Base-by-base conservation (phyloP, 2,113 vertebrate genomes). In the Neoarius graeffei region DNA sequence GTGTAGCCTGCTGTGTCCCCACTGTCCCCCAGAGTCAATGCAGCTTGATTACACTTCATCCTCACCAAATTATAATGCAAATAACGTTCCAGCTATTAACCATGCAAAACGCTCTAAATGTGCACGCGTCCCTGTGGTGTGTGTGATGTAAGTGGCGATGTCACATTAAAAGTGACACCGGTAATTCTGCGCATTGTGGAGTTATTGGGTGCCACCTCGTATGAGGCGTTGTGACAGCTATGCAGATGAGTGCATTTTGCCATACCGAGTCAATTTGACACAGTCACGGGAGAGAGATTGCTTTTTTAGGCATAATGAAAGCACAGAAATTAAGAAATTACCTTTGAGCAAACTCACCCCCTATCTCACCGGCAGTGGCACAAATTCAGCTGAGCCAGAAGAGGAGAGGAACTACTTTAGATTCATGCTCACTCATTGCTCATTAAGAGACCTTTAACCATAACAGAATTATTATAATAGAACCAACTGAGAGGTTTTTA, bases 141-240 rank as follows among this genome's bases (percentile, higher is more conserved):
- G 91, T 92, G 91, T 90, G 92, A 92, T 92, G 92, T 93, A 93
- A 93, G 92, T 93, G 92, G 92, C 92, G 89, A 91, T 93, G 92
- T 93, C 92, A 92, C 92, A 93, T 93, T 92, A 93, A 92, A 93
- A 93, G 88, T 92, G 92, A 93, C 92, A 93, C 91, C 84, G 86
- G 92, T 91, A 93, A 93, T 93, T 92, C 92, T 92, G 92, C 90
- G 90, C 92, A 93, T 93, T 92, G 92, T 92, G 89, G 92, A 92
- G 92, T 92, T 91, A 92, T 92, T 92, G 91, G 90, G 88, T 91
- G 89, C 91, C 92, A 91, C 88, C 89, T 92, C 90, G 88, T 90
- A 86, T 91, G 92, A 92, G 90, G 81, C 89, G 87, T 91, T 92
- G 81, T 92, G 92, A 93, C 92, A 91, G 91, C 91, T 91, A 90